phyloP scores from a whole-genome alignment of 2,113 vertebrate genomes.

The Tauraco erythrolophus region DNA sequence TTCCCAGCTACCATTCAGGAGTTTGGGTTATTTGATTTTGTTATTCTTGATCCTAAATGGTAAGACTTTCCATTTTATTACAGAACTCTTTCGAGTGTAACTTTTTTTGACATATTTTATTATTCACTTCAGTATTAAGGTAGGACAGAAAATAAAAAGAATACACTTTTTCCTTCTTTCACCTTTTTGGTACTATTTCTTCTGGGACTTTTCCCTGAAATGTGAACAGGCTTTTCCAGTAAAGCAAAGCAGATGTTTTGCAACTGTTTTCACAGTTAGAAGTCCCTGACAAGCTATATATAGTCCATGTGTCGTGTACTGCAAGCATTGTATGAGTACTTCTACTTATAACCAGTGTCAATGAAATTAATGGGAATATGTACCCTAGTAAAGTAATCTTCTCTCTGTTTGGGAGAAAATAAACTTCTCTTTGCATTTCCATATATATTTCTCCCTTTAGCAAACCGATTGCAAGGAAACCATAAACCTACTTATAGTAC shows the following conservation, averaged over 20 bases:
- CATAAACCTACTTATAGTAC: neutral
- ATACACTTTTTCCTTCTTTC: neutral
- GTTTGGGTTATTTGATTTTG: neutral
- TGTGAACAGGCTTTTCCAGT: neutral
- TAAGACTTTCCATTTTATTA: neutral
- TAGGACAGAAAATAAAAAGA: neutral
- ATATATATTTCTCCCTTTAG: neutral
- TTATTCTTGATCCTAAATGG: neutral
- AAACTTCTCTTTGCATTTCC: neutral
- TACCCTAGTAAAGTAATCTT: neutral
- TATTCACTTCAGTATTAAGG: neutral
- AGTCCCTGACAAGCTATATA: neutral
- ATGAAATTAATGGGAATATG: neutral
- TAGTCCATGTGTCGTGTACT: neutral
- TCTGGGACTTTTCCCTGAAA: neutral
- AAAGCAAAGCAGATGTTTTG: conserved; percentile 21
- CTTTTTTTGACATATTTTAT: neutral
- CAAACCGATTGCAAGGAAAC: neutral
- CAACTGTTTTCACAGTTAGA: neutral
- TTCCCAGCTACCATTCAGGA: neutral
- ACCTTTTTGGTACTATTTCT: neutral
- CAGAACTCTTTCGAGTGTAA: neutral
- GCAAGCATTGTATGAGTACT: neutral
- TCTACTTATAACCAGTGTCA: neutral
- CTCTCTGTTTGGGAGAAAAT: neutral